A percentile compares a stretch with the other conserved stretches of the same genome.
These are phyloP conservation scores for Etheostoma spectabile DNA, from an alignment of 2,113 vertebrate species.

Conservation along the genomic window DNA sequence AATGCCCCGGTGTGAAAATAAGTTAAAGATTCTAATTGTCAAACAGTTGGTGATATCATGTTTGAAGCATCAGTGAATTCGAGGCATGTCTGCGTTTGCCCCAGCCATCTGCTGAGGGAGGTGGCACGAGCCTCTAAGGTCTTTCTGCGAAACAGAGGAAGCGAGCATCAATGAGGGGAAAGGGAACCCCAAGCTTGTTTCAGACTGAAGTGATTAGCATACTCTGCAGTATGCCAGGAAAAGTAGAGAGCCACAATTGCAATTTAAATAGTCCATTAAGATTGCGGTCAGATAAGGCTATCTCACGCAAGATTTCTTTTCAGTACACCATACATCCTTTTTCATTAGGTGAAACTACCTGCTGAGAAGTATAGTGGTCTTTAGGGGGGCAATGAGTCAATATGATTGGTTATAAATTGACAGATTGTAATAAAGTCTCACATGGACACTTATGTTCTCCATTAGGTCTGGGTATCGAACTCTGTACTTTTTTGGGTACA, in stretches of 20 bases:
- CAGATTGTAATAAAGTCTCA: no score
- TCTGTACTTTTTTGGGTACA: no score
- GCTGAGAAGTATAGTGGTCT: conserved; percentile 7
- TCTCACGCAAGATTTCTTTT: conserved; percentile 6
- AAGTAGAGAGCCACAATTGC: conserved; percentile 49
- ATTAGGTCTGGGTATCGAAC: no score
- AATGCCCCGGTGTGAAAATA: conserved; percentile 58
- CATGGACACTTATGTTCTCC: neutral
- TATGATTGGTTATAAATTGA: neutral
- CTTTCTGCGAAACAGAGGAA: conserved; percentile 65
- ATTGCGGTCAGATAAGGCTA: conserved; percentile 37
- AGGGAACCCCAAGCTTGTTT: conserved; percentile 59
- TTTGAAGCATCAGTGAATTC: conserved; percentile 68
- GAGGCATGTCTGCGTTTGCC: conserved; percentile 60
- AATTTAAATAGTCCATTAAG: conserved; percentile 49
- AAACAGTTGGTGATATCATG: conserved; percentile 55
- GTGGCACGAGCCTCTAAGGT: conserved; percentile 63
- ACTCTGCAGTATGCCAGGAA: conserved; percentile 24
- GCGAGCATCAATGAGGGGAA: conserved; percentile 37
- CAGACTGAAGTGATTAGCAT: conserved; percentile 67
- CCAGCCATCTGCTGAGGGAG: conserved; percentile 75
- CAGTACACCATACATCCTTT: neutral
- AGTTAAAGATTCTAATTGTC: conserved; percentile 66
- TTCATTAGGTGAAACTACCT: conserved; percentile 21
- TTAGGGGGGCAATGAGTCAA: conserved; percentile 3